A percentile compares a stretch with the other conserved stretches of the same genome.
Conservation (phyloP, 1,140 invertebrate genomes). For the Himalopsyche phryganea region DNA sequence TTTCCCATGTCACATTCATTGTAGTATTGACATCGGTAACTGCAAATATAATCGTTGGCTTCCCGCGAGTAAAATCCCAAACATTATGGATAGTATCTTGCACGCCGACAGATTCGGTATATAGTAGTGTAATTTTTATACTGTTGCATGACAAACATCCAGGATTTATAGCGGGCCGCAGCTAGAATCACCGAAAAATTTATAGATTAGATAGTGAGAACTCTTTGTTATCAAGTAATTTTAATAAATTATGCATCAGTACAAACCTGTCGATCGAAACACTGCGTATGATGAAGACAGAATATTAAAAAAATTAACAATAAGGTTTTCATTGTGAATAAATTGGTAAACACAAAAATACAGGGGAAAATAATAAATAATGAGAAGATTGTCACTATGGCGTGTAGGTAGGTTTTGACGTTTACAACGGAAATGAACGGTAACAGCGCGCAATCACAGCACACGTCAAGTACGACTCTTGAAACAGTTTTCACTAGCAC, state of each 20-base stretch:
- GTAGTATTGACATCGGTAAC: slow-evolving; percentile 44
- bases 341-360: background rate
- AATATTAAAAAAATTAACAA: slow-evolving; percentile 11
- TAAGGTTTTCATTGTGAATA: slow-evolving; percentile 3
- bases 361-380: no score
- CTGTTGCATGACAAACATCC: slow-evolving; percentile 37
- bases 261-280: slow-evolving; percentile 16
- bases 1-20: slow-evolving; percentile 49
- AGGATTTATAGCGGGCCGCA: slow-evolving; percentile 41
- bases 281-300: background rate
- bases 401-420: no score
- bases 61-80: slow-evolving; percentile 56
- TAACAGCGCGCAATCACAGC: no score
- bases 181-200: slow-evolving; percentile 35
- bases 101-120: slow-evolving; percentile 50
- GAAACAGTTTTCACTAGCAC: no score
- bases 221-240: background rate
- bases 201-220: background rate
- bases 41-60: slow-evolving; percentile 52
- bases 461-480: no score
- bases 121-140: slow-evolving; percentile 44
- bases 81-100: slow-evolving; percentile 58
- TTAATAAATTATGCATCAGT: background rate
- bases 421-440: no score
- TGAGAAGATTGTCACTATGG: no score